phyloP scores from a whole-genome alignment of 2,888 invertebrate species.

The Saturnia pavonia region DNA sequence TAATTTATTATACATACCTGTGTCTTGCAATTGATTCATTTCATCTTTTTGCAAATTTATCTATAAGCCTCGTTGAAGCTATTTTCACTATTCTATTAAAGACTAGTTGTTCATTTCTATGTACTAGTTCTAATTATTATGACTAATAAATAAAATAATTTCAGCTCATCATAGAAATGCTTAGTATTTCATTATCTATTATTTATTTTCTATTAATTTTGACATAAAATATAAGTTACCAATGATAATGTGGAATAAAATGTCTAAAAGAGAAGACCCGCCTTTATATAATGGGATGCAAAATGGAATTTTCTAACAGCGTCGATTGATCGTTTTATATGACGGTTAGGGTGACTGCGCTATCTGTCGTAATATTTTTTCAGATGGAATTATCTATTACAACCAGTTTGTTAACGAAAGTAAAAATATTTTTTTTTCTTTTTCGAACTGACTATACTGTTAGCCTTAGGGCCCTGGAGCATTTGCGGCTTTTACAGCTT shows the following conservation, averaged over 20 bases:
- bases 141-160: conserved; percentile 51
- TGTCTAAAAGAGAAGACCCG: not conserved
- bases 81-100: conserved; percentile 41
- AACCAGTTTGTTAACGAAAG: no score
- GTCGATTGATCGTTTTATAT: no score
- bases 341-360: no score
- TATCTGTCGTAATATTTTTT: no score
- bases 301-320: no score
- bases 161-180: conserved; percentile 57
- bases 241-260: conserved; percentile 15
- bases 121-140: conserved; percentile 56
- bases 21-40: not conserved
- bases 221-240: conserved; percentile 65
- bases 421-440: no score
- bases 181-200: conserved; percentile 45
- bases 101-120: conserved; percentile 57
- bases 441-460: no score
- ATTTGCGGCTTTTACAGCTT: no score
- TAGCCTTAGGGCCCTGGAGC: no score
- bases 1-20: no score
- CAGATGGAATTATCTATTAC: no score
- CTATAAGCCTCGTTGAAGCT: conserved; percentile 56
- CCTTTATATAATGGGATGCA: not conserved
- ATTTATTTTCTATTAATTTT: conserved; percentile 80
- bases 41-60: not conserved